These are phyloP conservation scores for Parnassius orleans DNA, from an alignment of 2,888 invertebrate species.

Conservation along the genomic window DNA sequence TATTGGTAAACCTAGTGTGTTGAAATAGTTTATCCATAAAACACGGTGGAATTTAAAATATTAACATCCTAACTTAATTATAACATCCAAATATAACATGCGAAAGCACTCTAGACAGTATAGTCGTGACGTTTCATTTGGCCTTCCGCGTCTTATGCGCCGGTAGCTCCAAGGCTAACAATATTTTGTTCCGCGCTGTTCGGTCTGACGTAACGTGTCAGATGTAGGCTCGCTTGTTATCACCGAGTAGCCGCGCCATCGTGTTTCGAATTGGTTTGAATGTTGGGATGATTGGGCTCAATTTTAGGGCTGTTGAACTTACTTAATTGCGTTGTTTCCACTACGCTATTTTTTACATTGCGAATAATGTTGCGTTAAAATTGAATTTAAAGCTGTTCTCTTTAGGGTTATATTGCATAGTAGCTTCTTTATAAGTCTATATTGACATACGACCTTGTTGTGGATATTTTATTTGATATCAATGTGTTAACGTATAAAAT, in stretches of 20 bases:
- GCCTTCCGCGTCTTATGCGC: conserved; percentile 57
- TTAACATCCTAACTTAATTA: no score
- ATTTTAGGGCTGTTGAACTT: conserved; percentile 21
- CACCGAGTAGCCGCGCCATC: neutral
- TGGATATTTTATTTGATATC: neutral
- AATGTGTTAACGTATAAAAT: neutral
- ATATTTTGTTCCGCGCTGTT: conserved; percentile 72
- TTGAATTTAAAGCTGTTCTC: no score
- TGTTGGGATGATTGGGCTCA: conserved; percentile 7
- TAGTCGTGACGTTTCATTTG: conserved; percentile 31
- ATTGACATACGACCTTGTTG: neutral
- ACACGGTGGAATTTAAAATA: no score
- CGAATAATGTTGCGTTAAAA: no score
- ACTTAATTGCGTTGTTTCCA: conserved; percentile 1
- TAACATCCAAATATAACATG: no score
- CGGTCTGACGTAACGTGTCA: conserved; percentile 60
- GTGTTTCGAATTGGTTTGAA: conserved; percentile 15
- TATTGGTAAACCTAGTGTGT: no score
- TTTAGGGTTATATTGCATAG: no score
- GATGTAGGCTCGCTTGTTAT: conserved; percentile 54
- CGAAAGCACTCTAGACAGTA: conserved; percentile 27
- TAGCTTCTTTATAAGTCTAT: no score
- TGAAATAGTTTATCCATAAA: no score
- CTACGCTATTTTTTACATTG: neutral
- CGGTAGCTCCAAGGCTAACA: conserved; percentile 66